phyloP scores from a whole-genome alignment of 2,797 vertebrate genomes.

The Anniella stebbinsi region DNA sequence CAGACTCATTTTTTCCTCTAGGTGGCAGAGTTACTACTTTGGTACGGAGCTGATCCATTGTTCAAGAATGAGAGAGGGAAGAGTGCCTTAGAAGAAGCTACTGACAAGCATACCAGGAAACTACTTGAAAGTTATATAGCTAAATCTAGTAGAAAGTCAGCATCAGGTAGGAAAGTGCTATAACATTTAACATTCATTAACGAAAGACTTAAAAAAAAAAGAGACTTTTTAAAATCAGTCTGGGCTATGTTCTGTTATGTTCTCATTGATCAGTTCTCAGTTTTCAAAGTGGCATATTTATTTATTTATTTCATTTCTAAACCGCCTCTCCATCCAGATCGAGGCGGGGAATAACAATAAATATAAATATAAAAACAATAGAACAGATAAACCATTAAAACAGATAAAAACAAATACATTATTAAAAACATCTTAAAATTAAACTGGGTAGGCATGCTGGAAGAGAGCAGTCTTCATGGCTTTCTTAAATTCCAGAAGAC shows the following conservation, averaged over 20 bases:
- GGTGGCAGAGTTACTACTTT: conserved; percentile 77
- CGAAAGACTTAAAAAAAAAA: conserved; percentile 28
- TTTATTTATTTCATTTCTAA: too few species aligned
- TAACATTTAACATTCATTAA: background rate
- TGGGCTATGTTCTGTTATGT: conserved; percentile 21
- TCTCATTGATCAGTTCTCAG: background rate
- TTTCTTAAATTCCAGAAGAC: too few species aligned
- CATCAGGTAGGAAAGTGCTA: conserved; percentile 66
- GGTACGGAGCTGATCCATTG: conserved; percentile 79
- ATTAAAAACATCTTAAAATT: too few species aligned
- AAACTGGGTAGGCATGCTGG: too few species aligned
- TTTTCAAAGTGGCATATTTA: background rate
- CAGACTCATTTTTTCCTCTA: conserved; percentile 61
- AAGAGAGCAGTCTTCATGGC: too few species aligned
- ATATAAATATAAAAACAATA: too few species aligned
- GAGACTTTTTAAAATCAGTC: conserved; percentile 11
- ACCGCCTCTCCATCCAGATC: too few species aligned
- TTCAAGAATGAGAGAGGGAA: conserved; percentile 70
- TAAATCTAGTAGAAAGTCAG: conserved; percentile 44
- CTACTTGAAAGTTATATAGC: conserved; percentile 66
- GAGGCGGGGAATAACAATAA: too few species aligned
- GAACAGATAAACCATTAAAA: too few species aligned
- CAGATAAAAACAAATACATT: too few species aligned
- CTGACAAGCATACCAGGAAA: conserved; percentile 58
- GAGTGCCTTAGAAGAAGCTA: conserved; percentile 75